A percentile compares a stretch with the other conserved stretches of the same genome.
Conservation (phyloP, 2,797 vertebrate genomes). For the Chloroceryle inda region DNA sequence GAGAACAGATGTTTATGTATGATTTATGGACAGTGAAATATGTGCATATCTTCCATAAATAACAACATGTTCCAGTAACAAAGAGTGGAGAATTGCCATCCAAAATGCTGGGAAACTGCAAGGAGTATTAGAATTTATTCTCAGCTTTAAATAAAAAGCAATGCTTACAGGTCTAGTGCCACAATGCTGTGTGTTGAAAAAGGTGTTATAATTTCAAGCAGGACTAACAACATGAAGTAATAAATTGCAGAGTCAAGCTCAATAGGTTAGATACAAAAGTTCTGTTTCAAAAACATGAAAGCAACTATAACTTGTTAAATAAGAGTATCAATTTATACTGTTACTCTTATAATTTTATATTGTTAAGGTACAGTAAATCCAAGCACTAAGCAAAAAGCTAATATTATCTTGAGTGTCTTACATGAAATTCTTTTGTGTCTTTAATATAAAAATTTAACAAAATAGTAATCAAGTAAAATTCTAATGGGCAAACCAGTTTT, state of each 20-base stretch:
- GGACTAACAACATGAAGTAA: not conserved
- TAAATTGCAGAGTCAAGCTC: not conserved
- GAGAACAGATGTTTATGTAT: constrained; percentile 76
- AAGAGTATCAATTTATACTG: not conserved
- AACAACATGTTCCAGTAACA: constrained; percentile 61
- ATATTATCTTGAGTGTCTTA: not conserved
- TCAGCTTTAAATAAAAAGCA: constrained; percentile 11
- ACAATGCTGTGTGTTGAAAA: not conserved
- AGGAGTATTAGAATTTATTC: constrained; percentile 1
- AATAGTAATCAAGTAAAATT: not conserved
- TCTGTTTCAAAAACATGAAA: not conserved
- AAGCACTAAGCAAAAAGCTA: not conserved
- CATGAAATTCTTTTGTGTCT: not conserved
- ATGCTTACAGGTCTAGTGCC: not conserved
- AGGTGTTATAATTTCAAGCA: not conserved
- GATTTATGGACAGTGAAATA: constrained; percentile 70
- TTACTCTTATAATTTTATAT: too few relatives aligned
- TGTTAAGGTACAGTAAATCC: not conserved
- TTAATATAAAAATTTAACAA: not conserved
- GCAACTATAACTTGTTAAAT: not conserved
- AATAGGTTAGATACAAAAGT: not conserved
- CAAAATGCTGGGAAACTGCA: not conserved
- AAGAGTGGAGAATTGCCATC: constrained; percentile 5
- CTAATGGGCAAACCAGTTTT: not conserved
- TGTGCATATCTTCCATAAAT: constrained; percentile 68